Evolutionary conservation across 92 coral and sea anemone genomes (phyloP), one percentile per base, ranked within the genome.

Genomic region (Palythoa heliodiscus): DNA sequence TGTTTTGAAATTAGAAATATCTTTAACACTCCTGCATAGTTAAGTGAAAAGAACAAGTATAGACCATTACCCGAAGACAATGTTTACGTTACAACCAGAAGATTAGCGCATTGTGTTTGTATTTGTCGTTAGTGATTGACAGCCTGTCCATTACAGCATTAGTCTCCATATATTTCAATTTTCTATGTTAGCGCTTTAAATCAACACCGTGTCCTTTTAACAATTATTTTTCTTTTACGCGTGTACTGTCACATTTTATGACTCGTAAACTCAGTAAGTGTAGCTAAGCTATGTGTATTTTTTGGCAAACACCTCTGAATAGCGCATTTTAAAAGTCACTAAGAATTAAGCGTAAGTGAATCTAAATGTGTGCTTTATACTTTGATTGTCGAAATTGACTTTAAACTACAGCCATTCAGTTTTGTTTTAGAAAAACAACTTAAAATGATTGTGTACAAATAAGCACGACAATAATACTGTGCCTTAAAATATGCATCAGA

Each of bases 61-160:
- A 61, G 70, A 76, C 95, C 69, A 92, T 94, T 92, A 94, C 92
- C 91, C 70, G 88, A 91, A 77, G 70, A 90, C 71, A 90, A 64
- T 92, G 87, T 94, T 94, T 92, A 89, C 92, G 76, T 85, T 88
- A 87, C 90, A 83, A 94, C 98, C 93, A 86, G 89, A 87, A 89
- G 93, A 92, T 92, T 92, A 93, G 86, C 87, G 86, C 93, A 88
- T 90, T 92, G 90, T 94, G 93, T 94, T 94, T 94, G 92, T 88
- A 83, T 79, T 87, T 94, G 98, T 94, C 95, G 89, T 86, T 58
- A 39, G 52, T 92, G 98, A 94, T 75, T 90, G 98, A 94, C 98
- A 83, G 71, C 29, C 70, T 64, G 90, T 64, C 95, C 89, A 94
- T 94, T 92, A 94, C 87, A 89, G 90, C 95, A 94, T 94, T 94